A percentile compares a stretch with the other conserved stretches of the same genome.
Evolutionary conservation across 2,113 vertebrate species (phyloP).

Genomic region (Etheostoma cragini): DNA sequence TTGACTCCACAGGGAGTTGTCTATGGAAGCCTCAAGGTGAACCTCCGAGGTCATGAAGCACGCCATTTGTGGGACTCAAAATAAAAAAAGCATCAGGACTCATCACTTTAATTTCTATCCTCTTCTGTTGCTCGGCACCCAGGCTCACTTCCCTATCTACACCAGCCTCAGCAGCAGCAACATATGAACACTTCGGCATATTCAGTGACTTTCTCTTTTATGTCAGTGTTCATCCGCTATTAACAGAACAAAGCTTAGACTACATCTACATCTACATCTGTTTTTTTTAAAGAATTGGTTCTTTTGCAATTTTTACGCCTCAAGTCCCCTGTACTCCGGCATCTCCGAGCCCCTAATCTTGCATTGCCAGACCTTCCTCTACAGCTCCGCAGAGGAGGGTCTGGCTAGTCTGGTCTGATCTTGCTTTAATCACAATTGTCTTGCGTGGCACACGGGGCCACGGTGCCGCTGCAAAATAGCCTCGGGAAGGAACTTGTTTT

Average conservation of each 20-base stretch:
- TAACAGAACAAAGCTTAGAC: conserved; percentile 42
- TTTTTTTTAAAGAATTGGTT: too few relatives aligned
- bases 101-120: conserved; percentile 31
- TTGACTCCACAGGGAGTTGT: conserved; percentile 15
- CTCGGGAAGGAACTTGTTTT: too few relatives aligned
- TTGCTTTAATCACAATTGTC: too few relatives aligned
- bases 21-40: conserved; percentile 32
- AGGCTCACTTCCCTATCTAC: conserved; percentile 6
- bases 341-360: too few relatives aligned
- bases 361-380: too few relatives aligned
- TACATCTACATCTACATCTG: too few relatives aligned
- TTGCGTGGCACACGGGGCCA: too few relatives aligned
- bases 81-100: conserved; percentile 14
- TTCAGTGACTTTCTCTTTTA: conserved; percentile 24
- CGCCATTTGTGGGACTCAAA: conserved; percentile 44
- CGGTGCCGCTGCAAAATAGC: too few relatives aligned
- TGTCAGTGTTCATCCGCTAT: conserved; percentile 51
- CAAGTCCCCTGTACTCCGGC: too few relatives aligned
- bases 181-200: conserved; percentile 48
- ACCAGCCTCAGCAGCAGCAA: conserved; percentile 35
- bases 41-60: conserved; percentile 41
- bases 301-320: too few relatives aligned
- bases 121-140: conserved; percentile 19
- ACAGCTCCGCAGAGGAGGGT: too few relatives aligned
- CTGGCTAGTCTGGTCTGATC: too few relatives aligned